phyloP scores from a whole-genome alignment of 2,113 vertebrate species.

The Gulo gulo region DNA sequence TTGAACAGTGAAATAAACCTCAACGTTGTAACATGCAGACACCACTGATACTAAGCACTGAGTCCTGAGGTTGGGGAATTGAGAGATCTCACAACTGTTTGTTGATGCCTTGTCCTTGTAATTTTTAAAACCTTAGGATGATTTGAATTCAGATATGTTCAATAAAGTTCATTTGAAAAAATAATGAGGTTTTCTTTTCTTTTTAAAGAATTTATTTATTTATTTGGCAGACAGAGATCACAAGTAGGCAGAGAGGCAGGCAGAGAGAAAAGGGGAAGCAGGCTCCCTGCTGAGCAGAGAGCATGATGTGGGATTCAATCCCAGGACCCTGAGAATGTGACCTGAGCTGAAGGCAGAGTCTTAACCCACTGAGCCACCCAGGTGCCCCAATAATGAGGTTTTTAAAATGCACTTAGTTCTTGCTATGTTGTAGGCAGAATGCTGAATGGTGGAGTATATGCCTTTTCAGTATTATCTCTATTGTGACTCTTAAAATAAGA shows the following conservation, averaged over 20 bases:
- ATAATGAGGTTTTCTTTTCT: neutral
- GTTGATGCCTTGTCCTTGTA: neutral
- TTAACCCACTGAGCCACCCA: too few relatives aligned
- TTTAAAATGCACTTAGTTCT: neutral
- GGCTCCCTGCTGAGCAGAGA: too few relatives aligned
- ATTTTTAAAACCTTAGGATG: neutral
- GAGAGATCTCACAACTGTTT: neutral
- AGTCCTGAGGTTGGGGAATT: neutral
- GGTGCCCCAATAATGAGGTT: neutral
- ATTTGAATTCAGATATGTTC: neutral
- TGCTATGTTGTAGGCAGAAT: neutral
- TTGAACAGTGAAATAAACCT: neutral
- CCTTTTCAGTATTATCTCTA: neutral
- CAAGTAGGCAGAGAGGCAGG: too few relatives aligned
- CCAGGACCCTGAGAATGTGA: too few relatives aligned
- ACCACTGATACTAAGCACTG: neutral
- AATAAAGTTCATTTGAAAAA: neutral
- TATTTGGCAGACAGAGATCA: too few relatives aligned
- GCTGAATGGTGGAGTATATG: neutral
- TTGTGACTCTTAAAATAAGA: neutral
- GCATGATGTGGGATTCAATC: too few relatives aligned
- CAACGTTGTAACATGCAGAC: neutral
- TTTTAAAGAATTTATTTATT: too few relatives aligned
- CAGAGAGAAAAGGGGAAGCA: too few relatives aligned
- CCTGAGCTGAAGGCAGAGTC: too few relatives aligned